Percentiles rank a stretch among this genome's conserved stretches.
phyloP scores from a whole-genome alignment of 2,888 invertebrate genomes.

The Oasisia sp. region DNA sequence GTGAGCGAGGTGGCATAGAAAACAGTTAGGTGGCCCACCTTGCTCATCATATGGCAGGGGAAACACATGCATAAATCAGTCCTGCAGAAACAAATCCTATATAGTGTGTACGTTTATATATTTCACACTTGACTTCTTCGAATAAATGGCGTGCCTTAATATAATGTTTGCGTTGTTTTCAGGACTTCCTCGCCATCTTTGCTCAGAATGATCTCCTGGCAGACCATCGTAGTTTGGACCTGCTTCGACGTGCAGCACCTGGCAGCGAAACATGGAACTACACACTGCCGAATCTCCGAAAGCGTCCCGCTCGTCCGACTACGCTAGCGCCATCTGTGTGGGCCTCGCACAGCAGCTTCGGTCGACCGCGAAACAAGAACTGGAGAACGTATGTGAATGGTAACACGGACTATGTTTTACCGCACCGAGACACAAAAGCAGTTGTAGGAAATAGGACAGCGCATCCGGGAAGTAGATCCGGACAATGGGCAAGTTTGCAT shows the following conservation, averaged over 20 bases:
- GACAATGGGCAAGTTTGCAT: not conserved
- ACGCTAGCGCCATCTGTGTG: not conserved
- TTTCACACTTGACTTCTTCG: not conserved
- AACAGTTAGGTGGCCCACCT: no score
- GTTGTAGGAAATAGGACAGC: not conserved
- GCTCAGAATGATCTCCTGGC: not conserved
- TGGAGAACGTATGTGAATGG: not conserved
- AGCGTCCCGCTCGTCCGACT: not conserved
- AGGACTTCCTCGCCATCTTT: not conserved
- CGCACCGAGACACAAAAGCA: not conserved
- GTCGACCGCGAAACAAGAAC: not conserved
- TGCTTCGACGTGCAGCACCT: conserved; percentile 1
- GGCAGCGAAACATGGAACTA: not conserved
- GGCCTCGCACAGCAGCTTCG: not conserved
- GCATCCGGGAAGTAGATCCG: not conserved
- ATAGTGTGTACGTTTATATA: no score
- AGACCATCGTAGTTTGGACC: not conserved
- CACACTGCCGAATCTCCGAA: conserved; percentile 12
- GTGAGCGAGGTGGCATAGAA: no score
- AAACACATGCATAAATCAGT: no score
- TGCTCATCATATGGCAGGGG: no score
- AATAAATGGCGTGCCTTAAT: not conserved
- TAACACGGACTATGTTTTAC: not conserved
- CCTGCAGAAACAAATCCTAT: no score
- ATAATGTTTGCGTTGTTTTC: not conserved